Evolutionary conservation across 2,797 vertebrate genomes (phyloP), one percentile per base, ranked within the genome.

Genomic region (Mormyrus hasselquistii): DNA sequence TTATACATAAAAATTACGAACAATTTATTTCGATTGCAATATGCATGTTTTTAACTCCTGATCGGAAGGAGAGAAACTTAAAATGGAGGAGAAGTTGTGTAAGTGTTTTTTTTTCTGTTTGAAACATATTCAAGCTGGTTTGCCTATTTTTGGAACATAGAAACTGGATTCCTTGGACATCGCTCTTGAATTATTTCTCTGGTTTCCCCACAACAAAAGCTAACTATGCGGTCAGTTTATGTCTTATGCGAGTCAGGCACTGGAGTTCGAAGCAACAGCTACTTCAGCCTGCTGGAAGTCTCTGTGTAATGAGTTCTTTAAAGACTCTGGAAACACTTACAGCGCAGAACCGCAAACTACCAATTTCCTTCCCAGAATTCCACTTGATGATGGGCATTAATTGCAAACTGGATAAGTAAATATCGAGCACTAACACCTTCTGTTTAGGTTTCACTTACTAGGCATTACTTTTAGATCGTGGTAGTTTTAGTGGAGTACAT

Each of bases 351-450:
- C 82, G 52, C 88, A 89, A 89, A 86, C 55, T 59, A 89, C 55
- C 88, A 89, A 49, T 89, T 62, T 89, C 79, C 88, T 85, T 85
- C 88, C 88, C 88, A 73, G 57, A 65, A 87, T 65, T 85, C 57
- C 57, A 69, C 88, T 86, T 87, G 59, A 87, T n/a, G 83, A 86
- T 50, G 41, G 87, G 44, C 79, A 84, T 69, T 59, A 87, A 87
- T 65, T 87, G 41, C 55, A 65, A 87, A 87, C 22, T 59, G 29
- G 55, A 87, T 87, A 38, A 62, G 86, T 57, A 59, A n/a, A 69
- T 29, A 69, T 87, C 57, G 0, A 50, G 57, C 44, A 49, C 87
- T 69, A 52, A 86, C 88, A 73, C 83, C 82, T 87, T 65, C 86
- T 29, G 41, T 69, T 47, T 8, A 38, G 8, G 38, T 34, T 69